Conservation (phyloP, 2,888 invertebrate genomes). For the Cephus nigrinus region DNA sequence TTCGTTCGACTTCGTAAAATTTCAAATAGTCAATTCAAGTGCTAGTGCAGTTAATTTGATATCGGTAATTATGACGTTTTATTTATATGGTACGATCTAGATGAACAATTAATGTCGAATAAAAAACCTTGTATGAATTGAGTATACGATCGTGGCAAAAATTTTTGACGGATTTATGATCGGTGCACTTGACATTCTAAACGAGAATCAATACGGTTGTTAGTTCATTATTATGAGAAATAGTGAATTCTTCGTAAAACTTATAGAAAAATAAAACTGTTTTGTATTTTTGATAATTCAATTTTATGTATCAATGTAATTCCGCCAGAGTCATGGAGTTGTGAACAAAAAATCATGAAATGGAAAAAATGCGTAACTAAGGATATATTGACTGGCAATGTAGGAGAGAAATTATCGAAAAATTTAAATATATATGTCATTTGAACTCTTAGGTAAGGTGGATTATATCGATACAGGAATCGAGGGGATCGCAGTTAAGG, state of each 20-base stretch:
- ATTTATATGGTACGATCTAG: neutral
- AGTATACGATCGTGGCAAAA: too few species aligned
- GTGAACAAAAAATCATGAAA: neutral
- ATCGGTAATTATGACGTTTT: neutral
- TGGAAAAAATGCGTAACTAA: too few species aligned
- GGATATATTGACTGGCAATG: too few species aligned
- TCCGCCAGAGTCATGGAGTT: neutral
- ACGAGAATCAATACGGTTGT: neutral
- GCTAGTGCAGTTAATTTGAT: neutral
- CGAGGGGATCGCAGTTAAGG: neutral
- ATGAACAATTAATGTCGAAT: neutral
- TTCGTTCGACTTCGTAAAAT: neutral
- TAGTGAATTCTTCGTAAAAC: too few species aligned
- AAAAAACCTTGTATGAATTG: neutral
- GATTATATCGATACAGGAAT: neutral
- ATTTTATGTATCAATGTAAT: neutral
- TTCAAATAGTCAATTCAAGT: too few species aligned
- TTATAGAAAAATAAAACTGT: too few species aligned
- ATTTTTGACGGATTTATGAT: neutral
- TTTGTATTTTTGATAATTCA: too few species aligned
- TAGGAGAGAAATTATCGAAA: too few species aligned
- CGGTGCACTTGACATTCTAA: neutral
- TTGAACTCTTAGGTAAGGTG: neutral
- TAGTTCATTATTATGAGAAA: neutral
- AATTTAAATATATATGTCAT: neutral